These are phyloP conservation scores for Ursus arctos DNA, from an alignment of 2,113 vertebrate species.

Conservation along the genomic window DNA sequence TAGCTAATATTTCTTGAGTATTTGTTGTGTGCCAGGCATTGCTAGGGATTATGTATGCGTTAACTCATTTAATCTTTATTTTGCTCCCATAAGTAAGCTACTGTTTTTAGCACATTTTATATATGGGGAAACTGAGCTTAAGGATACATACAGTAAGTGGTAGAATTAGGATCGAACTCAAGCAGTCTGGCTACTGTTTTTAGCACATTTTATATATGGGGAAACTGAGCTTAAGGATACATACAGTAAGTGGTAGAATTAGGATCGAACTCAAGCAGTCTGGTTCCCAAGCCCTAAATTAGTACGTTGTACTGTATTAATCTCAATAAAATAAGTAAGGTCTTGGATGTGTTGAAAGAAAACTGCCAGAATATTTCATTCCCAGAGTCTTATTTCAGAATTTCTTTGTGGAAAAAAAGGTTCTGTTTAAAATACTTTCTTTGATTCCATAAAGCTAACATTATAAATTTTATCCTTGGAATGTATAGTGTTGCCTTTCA, in stretches of 20 bases:
- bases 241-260: not conserved
- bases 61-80: not conserved
- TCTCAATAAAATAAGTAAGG: not conserved
- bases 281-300: not conserved
- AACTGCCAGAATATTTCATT: conserved; percentile 24
- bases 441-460: not conserved
- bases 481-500: not conserved
- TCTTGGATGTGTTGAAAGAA: conserved; percentile 22
- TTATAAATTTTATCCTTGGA: not conserved
- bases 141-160: not conserved
- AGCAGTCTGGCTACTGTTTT: not conserved
- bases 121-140: not conserved
- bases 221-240: not conserved
- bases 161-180: not conserved
- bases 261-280: not conserved
- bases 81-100: not conserved
- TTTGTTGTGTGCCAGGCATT: not conserved
- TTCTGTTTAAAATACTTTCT: not conserved
- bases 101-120: conserved; percentile 43
- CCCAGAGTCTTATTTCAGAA: not conserved
- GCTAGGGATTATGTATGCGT: not conserved
- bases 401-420: not conserved
- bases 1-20: conserved; percentile 8
- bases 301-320: not conserved
- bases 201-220: conserved; percentile 35